These are phyloP conservation scores for Colostygia pectinataria DNA, from an alignment of 2,888 invertebrate species.

Conservation along the genomic window DNA sequence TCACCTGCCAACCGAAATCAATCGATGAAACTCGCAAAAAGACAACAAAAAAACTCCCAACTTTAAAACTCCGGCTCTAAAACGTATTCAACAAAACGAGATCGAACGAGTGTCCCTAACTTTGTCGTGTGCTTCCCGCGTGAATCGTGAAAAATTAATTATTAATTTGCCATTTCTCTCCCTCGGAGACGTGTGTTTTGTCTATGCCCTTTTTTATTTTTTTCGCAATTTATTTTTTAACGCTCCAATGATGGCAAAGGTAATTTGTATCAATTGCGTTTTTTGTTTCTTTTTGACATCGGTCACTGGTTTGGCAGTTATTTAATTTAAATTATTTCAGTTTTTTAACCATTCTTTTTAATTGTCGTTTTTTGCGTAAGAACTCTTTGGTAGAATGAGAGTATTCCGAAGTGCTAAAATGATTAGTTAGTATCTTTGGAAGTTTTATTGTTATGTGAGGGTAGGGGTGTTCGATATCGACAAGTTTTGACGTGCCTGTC, in stretches of 20 bases:
- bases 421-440: slow-evolving; percentile 25
- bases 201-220: slow-evolving; percentile 56
- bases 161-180: slow-evolving; percentile 74
- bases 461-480: slow-evolving; percentile 34
- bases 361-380: no score
- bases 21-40: slow-evolving; percentile 40
- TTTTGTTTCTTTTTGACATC: slow-evolving; percentile 27
- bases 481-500: slow-evolving; percentile 31
- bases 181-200: slow-evolving; percentile 58
- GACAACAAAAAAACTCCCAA: slow-evolving; percentile 58
- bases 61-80: slow-evolving; percentile 70
- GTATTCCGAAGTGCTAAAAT: slow-evolving; percentile 30
- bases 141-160: slow-evolving; percentile 74
- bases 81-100: slow-evolving; percentile 68
- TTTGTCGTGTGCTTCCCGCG: slow-evolving; percentile 61
- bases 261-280: slow-evolving; percentile 64
- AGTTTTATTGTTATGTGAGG: slow-evolving; percentile 26
- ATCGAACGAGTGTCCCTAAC: slow-evolving; percentile 65
- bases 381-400: slow-evolving; percentile 2
- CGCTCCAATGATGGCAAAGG: slow-evolving; percentile 62
- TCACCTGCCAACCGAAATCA: slow-evolving; percentile 33
- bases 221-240: slow-evolving; percentile 56
- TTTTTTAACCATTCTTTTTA: no score
- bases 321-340: slow-evolving; percentile 18
- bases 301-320: slow-evolving; percentile 29